These are phyloP conservation scores for Tetramorium simillimum DNA, from an alignment of 1,140 invertebrate species.

Conservation along the genomic window DNA sequence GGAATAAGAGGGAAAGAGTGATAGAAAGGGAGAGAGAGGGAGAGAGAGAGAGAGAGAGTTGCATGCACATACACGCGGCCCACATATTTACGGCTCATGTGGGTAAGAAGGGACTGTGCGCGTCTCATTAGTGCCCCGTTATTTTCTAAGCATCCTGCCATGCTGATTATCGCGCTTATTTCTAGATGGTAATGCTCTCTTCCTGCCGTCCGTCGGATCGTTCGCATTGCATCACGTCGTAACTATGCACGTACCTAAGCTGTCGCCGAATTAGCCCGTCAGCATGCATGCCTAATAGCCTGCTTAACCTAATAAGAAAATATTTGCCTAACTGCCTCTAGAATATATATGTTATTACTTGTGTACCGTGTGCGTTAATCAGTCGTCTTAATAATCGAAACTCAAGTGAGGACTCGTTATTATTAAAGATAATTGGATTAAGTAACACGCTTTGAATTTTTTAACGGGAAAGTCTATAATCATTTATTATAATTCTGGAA, in stretches of 20 bases:
- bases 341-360: not conserved
- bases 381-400: not conserved
- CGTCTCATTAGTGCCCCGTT: slow-evolving; percentile 74
- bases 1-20: not conserved
- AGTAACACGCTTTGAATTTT: not conserved
- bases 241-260: slow-evolving; percentile 34
- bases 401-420: not conserved
- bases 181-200: slow-evolving; percentile 59
- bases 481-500: slow-evolving; percentile 4
- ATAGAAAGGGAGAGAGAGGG: not conserved
- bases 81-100: slow-evolving; percentile 49
- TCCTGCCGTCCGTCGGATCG: slow-evolving; percentile 38
- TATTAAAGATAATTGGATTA: not conserved
- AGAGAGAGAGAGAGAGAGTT: not conserved
- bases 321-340: not conserved
- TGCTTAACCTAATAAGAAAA: slow-evolving; percentile 43
- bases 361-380: not conserved
- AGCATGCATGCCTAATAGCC: slow-evolving; percentile 12
- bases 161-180: slow-evolving; percentile 65
- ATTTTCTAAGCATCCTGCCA: slow-evolving; percentile 63
- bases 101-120: slow-evolving; percentile 60
- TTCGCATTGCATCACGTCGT: slow-evolving; percentile 31
- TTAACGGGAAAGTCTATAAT: not conserved
- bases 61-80: slow-evolving; percentile 63
- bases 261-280: slow-evolving; percentile 55